Percentiles rank a stretch among this genome's conserved stretches.
These are phyloP conservation scores for Procambarus clarkii DNA, from an alignment of 1,140 invertebrate species.

Conservation along the genomic window DNA sequence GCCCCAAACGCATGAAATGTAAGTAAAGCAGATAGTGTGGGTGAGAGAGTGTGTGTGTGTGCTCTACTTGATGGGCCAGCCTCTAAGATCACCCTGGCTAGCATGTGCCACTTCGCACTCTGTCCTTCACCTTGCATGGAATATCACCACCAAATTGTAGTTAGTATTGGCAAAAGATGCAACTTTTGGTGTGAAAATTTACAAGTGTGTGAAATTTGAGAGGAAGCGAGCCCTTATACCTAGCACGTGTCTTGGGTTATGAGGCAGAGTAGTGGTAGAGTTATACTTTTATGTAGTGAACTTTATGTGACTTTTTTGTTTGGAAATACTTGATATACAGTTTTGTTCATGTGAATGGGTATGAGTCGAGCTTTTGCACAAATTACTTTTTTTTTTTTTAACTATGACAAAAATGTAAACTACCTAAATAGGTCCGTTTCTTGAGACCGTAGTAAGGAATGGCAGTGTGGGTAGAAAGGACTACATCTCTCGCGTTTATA, in stretches of 20 bases:
- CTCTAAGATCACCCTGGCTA: neutral
- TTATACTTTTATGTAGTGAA: too few species aligned
- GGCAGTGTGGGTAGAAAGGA: too few species aligned
- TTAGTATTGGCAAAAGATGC: neutral
- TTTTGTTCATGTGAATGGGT: neutral
- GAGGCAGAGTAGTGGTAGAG: too few species aligned
- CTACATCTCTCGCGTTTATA: too few species aligned
- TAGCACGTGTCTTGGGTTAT: neutral
- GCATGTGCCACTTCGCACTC: neutral
- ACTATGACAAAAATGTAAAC: too few species aligned
- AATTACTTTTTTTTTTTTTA: too few species aligned
- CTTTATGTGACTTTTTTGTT: too few species aligned
- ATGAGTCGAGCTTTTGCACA: neutral
- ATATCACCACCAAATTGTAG: neutral
- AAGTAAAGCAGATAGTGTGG: conserved; percentile 32
- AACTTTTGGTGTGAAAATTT: neutral
- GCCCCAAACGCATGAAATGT: conserved; percentile 73
- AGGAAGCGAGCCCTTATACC: neutral
- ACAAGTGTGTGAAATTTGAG: too few species aligned
- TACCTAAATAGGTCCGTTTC: too few species aligned
- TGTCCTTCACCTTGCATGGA: neutral
- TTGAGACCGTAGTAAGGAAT: too few species aligned
- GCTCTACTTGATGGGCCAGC: neutral
- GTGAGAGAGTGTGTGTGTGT: neutral
- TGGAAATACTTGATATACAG: too few species aligned